Evolutionary conservation across 2,113 vertebrate genomes (phyloP).

Genomic region (Hippocampus comes): DNA sequence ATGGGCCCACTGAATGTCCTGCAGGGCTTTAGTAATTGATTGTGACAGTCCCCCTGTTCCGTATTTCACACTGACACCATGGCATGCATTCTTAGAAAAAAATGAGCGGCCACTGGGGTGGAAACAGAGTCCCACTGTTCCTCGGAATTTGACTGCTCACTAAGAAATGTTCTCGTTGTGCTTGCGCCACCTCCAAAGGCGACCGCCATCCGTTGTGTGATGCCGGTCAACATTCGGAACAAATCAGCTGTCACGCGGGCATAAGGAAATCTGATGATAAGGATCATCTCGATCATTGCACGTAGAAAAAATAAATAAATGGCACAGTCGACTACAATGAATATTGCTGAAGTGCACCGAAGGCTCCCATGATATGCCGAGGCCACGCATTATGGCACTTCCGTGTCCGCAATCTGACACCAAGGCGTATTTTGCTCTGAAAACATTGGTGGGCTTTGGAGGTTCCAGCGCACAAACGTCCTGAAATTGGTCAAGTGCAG

Average conservation of each 20-base stretch:
- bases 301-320: background rate
- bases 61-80: constrained; percentile 58
- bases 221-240: background rate
- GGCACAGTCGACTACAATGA: background rate
- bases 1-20: constrained; percentile 37
- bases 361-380: no score
- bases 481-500: background rate
- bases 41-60: constrained; percentile 53
- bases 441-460: background rate
- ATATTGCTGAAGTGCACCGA: background rate
- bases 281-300: background rate
- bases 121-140: constrained; percentile 49
- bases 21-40: constrained; percentile 53
- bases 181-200: background rate
- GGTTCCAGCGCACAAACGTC: background rate
- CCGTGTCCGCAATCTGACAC: background rate
- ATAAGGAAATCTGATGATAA: background rate
- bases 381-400: no score
- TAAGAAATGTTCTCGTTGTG: constrained; percentile 32
- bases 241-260: background rate
- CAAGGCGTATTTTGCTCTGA: background rate
- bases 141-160: constrained; percentile 30
- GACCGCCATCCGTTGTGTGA: background rate
- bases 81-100: constrained; percentile 44
- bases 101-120: constrained; percentile 38